Conservation (phyloP, 2,888 invertebrate genomes). For the Lymantria dispar region DNA sequence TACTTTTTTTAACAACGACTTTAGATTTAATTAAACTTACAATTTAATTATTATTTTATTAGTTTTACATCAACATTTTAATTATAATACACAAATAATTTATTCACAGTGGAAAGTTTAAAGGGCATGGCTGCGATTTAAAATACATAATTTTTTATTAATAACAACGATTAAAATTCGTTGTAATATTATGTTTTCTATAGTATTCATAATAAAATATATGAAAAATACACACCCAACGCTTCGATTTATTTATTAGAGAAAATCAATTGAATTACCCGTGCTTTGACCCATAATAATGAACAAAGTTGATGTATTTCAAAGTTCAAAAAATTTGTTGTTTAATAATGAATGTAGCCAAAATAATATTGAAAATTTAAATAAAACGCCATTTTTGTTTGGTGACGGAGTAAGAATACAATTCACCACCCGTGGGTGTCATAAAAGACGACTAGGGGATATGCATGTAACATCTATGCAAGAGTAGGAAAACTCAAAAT, state of each 20-base stretch:
- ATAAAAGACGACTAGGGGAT: no score
- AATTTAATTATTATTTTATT: no score
- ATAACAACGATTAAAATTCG: no score
- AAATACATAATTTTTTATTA: neutral
- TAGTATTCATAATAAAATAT: no score
- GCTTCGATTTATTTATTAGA: neutral
- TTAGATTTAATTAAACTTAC: neutral
- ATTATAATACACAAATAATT: conserved; percentile 6
- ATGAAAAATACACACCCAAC: neutral
- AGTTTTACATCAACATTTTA: neutral
- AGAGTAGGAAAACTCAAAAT: no score
- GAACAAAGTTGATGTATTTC: conserved; percentile 1
- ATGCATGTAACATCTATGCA: no score
- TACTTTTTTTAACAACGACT: neutral
- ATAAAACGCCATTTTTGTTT: no score
- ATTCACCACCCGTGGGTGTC: no score
- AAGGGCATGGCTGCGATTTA: conserved; percentile 5
- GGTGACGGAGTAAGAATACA: no score
- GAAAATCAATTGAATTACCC: neutral
- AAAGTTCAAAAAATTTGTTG: neutral
- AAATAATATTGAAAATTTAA: no score
- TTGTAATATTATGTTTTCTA: no score
- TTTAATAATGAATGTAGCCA: no score
- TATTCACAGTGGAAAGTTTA: conserved; percentile 8
- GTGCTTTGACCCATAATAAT: conserved; percentile 4